These are phyloP conservation scores for Isaurus tuberculatus DNA, from an alignment of 92 coral and sea anemone genomes.

Conservation along the genomic window DNA sequence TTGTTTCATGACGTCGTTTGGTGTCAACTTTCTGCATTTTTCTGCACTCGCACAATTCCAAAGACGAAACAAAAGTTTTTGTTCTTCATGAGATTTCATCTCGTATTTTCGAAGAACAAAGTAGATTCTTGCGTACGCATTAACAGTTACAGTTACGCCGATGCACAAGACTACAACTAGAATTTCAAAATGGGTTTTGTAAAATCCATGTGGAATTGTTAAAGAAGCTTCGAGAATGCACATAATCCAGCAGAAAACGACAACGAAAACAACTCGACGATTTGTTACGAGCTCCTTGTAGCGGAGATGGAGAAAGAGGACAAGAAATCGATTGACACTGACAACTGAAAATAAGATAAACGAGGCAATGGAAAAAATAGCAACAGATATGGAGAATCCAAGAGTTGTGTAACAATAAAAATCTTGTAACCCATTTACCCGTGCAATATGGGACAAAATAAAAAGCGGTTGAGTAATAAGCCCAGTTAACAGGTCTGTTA, in stretches of 20 bases:
- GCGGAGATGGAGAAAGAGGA: slow-evolving; percentile 32
- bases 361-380: slow-evolving; percentile 11
- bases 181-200: slow-evolving; percentile 20
- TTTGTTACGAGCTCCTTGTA: slow-evolving; percentile 34
- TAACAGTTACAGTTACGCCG: slow-evolving; percentile 11
- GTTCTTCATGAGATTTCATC: slow-evolving; percentile 8
- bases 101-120: slow-evolving; percentile 31
- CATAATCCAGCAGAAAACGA: slow-evolving; percentile 13
- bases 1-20: slow-evolving; percentile 27
- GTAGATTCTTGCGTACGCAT: slow-evolving; percentile 24
- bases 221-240: slow-evolving; percentile 35
- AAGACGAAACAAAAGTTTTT: slow-evolving; percentile 39
- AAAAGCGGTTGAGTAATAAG: slow-evolving; percentile 35
- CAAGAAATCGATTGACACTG: slow-evolving; percentile 39
- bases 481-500: slow-evolving; percentile 30
- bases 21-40: background rate
- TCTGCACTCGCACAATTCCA: background rate
- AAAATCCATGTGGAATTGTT: slow-evolving; percentile 20
- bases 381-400: slow-evolving; percentile 36
- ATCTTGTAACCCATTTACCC: slow-evolving; percentile 11
- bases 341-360: slow-evolving; percentile 29
- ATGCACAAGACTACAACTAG: slow-evolving; percentile 8
- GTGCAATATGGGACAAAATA: slow-evolving; percentile 25
- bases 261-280: slow-evolving; percentile 25
- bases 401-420: slow-evolving; percentile 26